Evolutionary conservation across 2,113 vertebrate genomes (phyloP), one percentile per base, ranked within the genome.

Genomic region (Actinemys pallida): DNA sequence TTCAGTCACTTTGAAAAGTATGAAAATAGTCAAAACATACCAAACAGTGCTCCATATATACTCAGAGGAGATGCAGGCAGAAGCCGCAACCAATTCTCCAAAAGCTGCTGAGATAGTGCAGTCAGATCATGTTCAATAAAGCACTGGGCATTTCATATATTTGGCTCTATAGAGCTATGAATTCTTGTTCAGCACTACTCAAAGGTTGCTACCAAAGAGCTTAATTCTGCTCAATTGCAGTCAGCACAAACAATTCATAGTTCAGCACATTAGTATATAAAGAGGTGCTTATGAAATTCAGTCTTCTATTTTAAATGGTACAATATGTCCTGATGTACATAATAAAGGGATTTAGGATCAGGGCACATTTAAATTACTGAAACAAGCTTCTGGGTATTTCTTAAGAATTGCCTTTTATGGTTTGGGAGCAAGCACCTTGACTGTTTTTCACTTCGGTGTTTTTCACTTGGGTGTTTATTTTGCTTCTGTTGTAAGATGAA

Each of bases 21-120:
- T 0, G 5, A 16, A 79, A 29, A 5, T 17, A 27, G 2, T 0
- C 22, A 31, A 35, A 8, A 59, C n/a, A 47, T 54, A 54, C 1
- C 6, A 5, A 39, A 83, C 17, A 9, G 88, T 57, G 25, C 56
- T 31, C 27, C 27, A 59, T 31, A 31, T 59, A 13, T 4, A 3
- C 3, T 1, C 3, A 0, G 14, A 27, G 19, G 20, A 42, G 9
- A 10, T 1, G 5, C 52, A 87, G 25, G 17, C 1, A 24, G 13
- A 80, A 90, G 4, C 11, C 12, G 82, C 59, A n/a, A 0, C 5
- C 14, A 52, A 39, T 50, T 88, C 87, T 57, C 39, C 4, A 2
- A 1, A 13, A 31, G 2, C 29, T 17, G 11, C 42, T 65, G 12
- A 12, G 8, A 27, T 1, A 89, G 22, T 57, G n/a, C 5, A 27